Percentiles rank a stretch among this genome's conserved stretches.
Evolutionary conservation across 1,140 invertebrate species (phyloP).

Genomic region (Latrodectus geometricus): DNA sequence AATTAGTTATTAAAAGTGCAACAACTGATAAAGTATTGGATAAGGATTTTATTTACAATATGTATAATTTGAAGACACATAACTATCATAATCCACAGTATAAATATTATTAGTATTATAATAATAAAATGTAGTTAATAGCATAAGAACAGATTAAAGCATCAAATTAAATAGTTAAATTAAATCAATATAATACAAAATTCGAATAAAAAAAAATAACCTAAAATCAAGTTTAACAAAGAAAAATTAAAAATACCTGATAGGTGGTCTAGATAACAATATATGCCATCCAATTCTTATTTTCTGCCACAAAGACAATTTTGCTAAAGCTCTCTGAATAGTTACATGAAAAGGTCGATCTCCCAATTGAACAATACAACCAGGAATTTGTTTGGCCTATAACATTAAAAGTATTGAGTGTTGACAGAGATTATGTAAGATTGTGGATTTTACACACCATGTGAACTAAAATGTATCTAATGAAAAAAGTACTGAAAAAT

Average conservation of each 20-base stretch:
- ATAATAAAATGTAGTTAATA: no score
- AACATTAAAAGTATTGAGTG: constrained; percentile 33
- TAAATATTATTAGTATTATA: no score
- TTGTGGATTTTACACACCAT: background rate
- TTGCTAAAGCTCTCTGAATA: constrained; percentile 83
- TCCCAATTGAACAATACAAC: constrained; percentile 87
- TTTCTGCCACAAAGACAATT: constrained; percentile 88
- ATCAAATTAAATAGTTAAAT: no score
- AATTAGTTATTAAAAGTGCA: no score
- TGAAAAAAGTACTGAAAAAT: background rate
- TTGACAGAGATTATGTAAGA: background rate
- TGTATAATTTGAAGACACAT: no score
- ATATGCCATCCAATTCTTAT: constrained; percentile 86
- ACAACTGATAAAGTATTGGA: no score
- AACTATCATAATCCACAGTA: no score
- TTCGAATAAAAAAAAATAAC: no score
- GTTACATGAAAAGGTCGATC: constrained; percentile 93
- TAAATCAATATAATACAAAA: no score
- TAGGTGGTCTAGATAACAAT: constrained; percentile 80
- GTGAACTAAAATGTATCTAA: background rate
- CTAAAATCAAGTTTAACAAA: no score
- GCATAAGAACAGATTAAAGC: no score
- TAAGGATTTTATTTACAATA: no score
- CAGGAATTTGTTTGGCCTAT: constrained; percentile 83
- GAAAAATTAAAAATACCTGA: constrained; percentile 75